Evolutionary conservation across 2,113 vertebrate species (phyloP).

Genomic region (Caretta caretta): DNA sequence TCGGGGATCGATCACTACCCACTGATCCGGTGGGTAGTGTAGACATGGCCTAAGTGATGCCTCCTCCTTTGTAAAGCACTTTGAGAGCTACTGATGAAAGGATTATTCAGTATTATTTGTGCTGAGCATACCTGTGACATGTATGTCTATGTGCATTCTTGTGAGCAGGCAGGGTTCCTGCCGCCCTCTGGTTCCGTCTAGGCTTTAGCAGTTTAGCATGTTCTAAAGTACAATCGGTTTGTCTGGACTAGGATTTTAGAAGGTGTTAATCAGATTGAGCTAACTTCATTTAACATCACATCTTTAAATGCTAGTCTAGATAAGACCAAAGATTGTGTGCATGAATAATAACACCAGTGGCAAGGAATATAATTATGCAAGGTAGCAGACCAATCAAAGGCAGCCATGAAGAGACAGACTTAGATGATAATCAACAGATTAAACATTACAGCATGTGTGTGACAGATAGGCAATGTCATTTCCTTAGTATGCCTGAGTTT

Average conservation of each 20-base stretch:
- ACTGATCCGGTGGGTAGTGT: too few relatives aligned
- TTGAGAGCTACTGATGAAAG: not conserved
- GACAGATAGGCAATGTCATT: not conserved
- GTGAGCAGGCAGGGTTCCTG: not conserved
- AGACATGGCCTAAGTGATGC: not conserved
- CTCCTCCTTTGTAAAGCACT: not conserved
- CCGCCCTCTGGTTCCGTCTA: not conserved
- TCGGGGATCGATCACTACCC: too few relatives aligned
- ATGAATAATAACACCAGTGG: fast-evolving
- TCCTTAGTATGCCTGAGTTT: not conserved
- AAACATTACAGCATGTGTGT: not conserved
- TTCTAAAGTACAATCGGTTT: not conserved
- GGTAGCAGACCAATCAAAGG: not conserved
- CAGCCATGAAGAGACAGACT: too few relatives aligned
- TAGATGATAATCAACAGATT: not conserved
- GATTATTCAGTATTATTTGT: not conserved
- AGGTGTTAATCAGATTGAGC: not conserved
- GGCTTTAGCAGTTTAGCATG: not conserved
- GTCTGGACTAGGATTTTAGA: fast-evolving
- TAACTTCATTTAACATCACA: not conserved
- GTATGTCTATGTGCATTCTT: fast-evolving
- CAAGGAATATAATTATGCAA: not conserved
- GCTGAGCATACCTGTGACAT: not conserved
- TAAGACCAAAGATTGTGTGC: not conserved
- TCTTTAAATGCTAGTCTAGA: not conserved